Base-by-base conservation (phyloP, 1,140 invertebrate species). In the Pectinophora gossypiella region DNA sequence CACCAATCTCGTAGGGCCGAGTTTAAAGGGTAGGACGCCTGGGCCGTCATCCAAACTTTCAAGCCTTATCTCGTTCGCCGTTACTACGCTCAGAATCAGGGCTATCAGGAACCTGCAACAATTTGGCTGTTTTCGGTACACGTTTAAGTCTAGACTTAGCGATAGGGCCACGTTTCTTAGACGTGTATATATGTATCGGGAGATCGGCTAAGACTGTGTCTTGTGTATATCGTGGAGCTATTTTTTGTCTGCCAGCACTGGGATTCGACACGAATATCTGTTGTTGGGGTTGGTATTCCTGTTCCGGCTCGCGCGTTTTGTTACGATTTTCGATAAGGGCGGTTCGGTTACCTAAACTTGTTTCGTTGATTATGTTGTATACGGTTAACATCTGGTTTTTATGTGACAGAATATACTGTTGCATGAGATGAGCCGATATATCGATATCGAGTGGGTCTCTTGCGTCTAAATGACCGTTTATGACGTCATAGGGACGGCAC, bases 41-140 rank as follows among this genome's bases (percentile, higher is more conserved):
- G 47, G 47, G 7, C 32, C 32, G 19, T 49, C 18, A n/a, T 18
- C 15, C n/a, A 49, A 16, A n/a, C 18, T 22, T n/a, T 35, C 32
- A 19, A 49, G 35, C 18, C 12, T 49, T 36, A 49, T 36, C 21
- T 49, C 27, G 1, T 36, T 27, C 7, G 27, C 21, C 5, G 3
- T 7, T 19, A 32, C 22, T 32, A 49, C 5, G 6, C n/a, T 7
- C 3, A 19, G 3, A 13, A 43, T 19, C 16, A 43, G 21, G 23
- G 32, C 15, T 16, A 49, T 27, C 7, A 49, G 47, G 12, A 36
- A 19, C 19, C 47, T 49, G 47, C 12, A 49, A 49, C 47, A 49
- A 49, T 19, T 18, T 43, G 5, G 19, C 40, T 43, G 3, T 5
- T 19, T 43, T 43, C 7, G 40, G 40, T 2, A 23, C 21, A 15